Base-by-base conservation (phyloP, 2,888 invertebrate species). In the Drosophila kanekoi region DNA sequence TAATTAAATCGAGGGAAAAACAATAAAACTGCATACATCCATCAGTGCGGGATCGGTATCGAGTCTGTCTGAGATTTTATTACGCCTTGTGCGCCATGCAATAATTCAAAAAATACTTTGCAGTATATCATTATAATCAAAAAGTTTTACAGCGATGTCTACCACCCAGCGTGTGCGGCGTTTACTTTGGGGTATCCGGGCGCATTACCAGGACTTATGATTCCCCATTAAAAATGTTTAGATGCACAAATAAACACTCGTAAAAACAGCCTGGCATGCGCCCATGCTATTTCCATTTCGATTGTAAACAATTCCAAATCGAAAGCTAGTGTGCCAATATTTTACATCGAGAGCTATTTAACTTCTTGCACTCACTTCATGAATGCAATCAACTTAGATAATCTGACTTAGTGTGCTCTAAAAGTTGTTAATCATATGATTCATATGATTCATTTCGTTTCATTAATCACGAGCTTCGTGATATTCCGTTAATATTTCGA, bases 61-160 rank as follows among this genome's bases (percentile, higher is more conserved):
- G 64, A 44, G 40, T 44, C 65, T 49, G 77, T 56, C 66, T 63
- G 78, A 59, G 59, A 78, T 82, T 82, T 82, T 82, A 82, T 82
- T 87, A 87, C 87, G 66, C 60, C 49, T 67, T 57, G 56, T 47
- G 58, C 58, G 56, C 65, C 33, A 66, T 72, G 81, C 89, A 88
- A 88, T 85, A 85, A 88, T 83, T 88, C 84, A 85, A 85, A 85
- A 88, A 74, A 85, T 85, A 83, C 83, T 83, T 83, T 74, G 61
- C 74, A 59, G 77, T 79, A 62, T 88, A 85, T 85, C 84, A 85
- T 85, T 85, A 85, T 88, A 85, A 88, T 85, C 84, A 80, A 83
- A 88, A 88, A 65, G 79, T 56, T 62, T 49, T 44, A 58, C 40
- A 58, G 40, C 64, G 37, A 37, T 52, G 37, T 57, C 44, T 62